phyloP scores from a whole-genome alignment of 2,797 vertebrate species.

The Acanthiza pusilla region DNA sequence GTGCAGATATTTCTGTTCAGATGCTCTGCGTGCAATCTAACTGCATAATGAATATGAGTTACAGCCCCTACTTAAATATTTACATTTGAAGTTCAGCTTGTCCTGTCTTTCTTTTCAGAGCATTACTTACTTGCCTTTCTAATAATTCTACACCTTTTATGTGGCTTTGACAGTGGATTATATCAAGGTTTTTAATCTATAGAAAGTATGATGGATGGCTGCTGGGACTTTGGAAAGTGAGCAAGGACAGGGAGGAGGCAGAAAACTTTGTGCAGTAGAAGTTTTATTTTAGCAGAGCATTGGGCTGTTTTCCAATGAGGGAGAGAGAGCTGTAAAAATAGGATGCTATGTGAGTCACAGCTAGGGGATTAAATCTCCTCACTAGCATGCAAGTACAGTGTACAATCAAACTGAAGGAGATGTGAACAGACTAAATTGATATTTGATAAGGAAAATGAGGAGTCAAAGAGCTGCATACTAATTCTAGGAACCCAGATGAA shows the following conservation, averaged over 20 bases:
- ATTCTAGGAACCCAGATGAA: background rate
- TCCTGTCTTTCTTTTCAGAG: background rate
- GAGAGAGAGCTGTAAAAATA: background rate
- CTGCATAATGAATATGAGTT: background rate
- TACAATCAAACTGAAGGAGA: background rate
- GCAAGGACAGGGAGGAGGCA: background rate
- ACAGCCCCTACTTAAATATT: background rate
- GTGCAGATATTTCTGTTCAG: background rate
- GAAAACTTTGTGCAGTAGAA: background rate
- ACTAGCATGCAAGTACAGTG: background rate
- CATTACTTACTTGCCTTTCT: background rate
- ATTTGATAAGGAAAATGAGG: background rate
- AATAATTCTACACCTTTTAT: background rate
- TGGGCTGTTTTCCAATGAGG: background rate
- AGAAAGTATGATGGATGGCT: background rate
- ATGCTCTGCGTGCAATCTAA: background rate
- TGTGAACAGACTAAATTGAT: background rate
- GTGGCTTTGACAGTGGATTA: background rate
- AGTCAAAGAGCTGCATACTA: background rate
- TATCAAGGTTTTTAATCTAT: background rate
- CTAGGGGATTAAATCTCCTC: background rate
- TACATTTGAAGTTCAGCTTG: background rate
- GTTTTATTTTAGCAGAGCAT: background rate
- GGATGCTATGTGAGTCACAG: background rate
- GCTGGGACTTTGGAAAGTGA: background rate